Base-by-base conservation (phyloP, 2,888 invertebrate species). In the Andrena dorsata region DNA sequence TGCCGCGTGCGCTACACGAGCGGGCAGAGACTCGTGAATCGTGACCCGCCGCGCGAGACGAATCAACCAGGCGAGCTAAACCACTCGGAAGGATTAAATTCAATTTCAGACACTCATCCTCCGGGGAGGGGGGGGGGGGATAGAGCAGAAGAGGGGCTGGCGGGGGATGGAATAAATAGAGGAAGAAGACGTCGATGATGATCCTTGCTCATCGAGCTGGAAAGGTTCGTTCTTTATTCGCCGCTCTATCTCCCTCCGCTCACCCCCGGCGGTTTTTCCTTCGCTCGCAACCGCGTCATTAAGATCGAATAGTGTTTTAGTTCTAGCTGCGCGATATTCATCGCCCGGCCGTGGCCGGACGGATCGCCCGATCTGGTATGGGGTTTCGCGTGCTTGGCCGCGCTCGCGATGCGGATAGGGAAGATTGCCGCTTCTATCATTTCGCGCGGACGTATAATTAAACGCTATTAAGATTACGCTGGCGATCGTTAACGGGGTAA, bases 41-140 rank as follows among this genome's bases (percentile, higher is more conserved):
- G 82, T 86, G 89, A 89, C 87, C 90, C 86, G 82, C 83, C 85
- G 86, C 87, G 88, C 86, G 88, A 82, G 78, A 86, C 90, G 90
- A 90, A 89, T 88, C 82, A 76, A 20, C 64, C 68, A 53, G 72
- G 53, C 56, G 76, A 76, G 76, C 84, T 86, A 74, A 74, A 77
- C 80, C 81, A 65, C 83, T 78, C 80, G 84, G 83, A 89, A 86
- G 87, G 87, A 89, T 88, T 86, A 86, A 89, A 89, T 89, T 90
- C 88, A 90, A 89, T 89, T 88, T 88, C 86, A 85, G 76, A 70
- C 73, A 71, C 77, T 77, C 77, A 63, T 70, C 51, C 66, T 51
- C 13, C 13, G 16, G 6, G n/a, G n/a, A n/a, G n/a, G n/a, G n/a
- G n/a, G n/a, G n/a, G n/a, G n/a, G 30, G 53, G 68, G 47, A 56